These are phyloP conservation scores for Asarcornis scutulata DNA, from an alignment of 2,113 vertebrate species.

Conservation along the genomic window DNA sequence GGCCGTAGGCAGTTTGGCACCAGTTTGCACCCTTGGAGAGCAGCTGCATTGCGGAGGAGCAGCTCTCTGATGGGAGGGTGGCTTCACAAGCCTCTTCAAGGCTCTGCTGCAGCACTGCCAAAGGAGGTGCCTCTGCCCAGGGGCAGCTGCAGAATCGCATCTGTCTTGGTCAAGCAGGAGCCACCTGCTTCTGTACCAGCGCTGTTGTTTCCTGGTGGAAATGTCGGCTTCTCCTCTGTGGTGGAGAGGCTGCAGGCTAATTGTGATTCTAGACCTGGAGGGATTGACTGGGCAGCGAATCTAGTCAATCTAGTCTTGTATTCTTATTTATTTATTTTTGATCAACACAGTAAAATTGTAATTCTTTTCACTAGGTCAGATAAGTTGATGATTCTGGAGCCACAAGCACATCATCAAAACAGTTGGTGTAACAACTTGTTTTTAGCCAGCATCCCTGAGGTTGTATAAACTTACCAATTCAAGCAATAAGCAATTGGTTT, in stretches of 20 bases:
- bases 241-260: background rate
- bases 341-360: background rate
- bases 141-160: conserved; percentile 36
- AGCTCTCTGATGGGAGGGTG: background rate
- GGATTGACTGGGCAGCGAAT: background rate
- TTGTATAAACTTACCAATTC: background rate
- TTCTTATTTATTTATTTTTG: background rate
- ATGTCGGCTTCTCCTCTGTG: background rate
- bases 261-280: background rate
- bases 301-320: background rate
- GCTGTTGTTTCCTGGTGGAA: background rate
- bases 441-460: background rate
- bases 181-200: conserved; percentile 19
- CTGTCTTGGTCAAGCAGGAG: conserved; percentile 27
- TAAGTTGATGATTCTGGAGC: background rate
- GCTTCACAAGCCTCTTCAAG: conserved; percentile 5
- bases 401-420: background rate
- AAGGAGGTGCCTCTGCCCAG: conserved; percentile 1
- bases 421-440: background rate
- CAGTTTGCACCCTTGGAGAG: conserved; percentile 20
- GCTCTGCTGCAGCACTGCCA: conserved; percentile 28
- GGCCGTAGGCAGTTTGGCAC: conserved; percentile 35
- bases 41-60: conserved; percentile 65
- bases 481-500: background rate
- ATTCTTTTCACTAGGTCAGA: background rate